A percentile compares a stretch with the other conserved stretches of the same genome.
phyloP scores from a whole-genome alignment of 2,888 invertebrate species.

The Argynnis bischoffii region DNA sequence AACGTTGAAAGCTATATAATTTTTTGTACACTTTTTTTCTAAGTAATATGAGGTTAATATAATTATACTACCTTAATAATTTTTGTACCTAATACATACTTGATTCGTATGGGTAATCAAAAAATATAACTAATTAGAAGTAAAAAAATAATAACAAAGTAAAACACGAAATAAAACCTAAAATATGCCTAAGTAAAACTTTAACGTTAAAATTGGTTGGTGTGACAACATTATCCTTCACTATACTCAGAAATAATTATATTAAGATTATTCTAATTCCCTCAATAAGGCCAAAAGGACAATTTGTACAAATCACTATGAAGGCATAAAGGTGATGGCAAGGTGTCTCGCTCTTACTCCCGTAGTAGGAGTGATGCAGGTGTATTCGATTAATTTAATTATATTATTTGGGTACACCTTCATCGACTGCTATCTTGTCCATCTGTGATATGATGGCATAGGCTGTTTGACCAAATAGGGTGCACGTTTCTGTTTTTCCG shows the following conservation, averaged over 20 bases:
- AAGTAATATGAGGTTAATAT: not conserved
- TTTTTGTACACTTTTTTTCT: not conserved
- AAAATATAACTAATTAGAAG: no score
- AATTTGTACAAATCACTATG: conserved; percentile 32
- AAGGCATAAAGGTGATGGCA: conserved; percentile 36
- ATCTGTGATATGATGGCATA: conserved; percentile 50
- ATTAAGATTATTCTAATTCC: conserved; percentile 13
- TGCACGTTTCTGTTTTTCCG: conserved; percentile 41
- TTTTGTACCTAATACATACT: not conserved
- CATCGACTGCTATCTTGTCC: conserved; percentile 53
- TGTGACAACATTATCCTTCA: conserved; percentile 8
- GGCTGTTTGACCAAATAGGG: conserved; percentile 46
- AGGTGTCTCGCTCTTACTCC: conserved; percentile 54
- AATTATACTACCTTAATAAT: not conserved
- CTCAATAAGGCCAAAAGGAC: not conserved
- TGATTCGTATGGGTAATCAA: no score
- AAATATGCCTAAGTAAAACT: not conserved
- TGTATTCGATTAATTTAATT: conserved; percentile 71
- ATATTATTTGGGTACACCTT: conserved; percentile 57
- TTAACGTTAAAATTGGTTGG: not conserved
- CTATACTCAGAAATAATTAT: conserved; percentile 9
- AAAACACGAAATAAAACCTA: not conserved
- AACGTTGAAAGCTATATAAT: conserved; percentile 9
- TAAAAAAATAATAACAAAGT: no score
- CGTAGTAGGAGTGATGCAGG: conserved; percentile 52